A percentile compares a stretch with the other conserved stretches of the same genome.
These are phyloP conservation scores for Streptopelia turtur DNA, from an alignment of 2,797 vertebrate species.

Conservation along the genomic window DNA sequence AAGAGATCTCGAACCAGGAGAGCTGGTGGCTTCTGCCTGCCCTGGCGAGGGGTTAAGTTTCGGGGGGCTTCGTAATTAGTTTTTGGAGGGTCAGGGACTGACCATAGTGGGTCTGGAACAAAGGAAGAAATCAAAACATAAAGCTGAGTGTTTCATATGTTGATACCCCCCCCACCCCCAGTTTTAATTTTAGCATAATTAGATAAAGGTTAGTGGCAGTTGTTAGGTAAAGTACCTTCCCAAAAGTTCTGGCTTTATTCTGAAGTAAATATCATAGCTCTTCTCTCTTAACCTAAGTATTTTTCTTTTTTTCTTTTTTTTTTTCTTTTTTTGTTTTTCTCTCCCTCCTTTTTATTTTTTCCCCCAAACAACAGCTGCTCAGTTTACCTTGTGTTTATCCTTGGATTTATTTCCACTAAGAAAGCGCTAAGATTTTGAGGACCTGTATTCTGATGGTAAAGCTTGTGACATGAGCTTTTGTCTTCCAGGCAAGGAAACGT, in stretches of 20 bases:
- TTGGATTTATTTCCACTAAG: constrained; percentile 19
- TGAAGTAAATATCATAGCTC: constrained; percentile 25
- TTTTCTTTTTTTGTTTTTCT: not conserved
- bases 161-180: not conserved
- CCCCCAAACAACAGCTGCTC: not conserved
- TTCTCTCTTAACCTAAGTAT: constrained; percentile 20
- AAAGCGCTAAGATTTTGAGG: not conserved
- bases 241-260: constrained; percentile 21
- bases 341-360: no score
- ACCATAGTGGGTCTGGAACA: constrained; percentile 18
- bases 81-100: constrained; percentile 48
- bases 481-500: not conserved
- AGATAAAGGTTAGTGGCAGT: constrained; percentile 28
- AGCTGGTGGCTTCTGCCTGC: constrained; percentile 31
- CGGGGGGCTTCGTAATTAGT: constrained; percentile 24
- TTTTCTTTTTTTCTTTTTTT: not conserved
- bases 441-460: constrained; percentile 28
- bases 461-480: constrained; percentile 28
- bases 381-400: not conserved
- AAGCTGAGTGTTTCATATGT: constrained; percentile 50
- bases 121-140: constrained; percentile 60
- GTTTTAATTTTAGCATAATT: constrained; percentile 64
- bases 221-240: constrained; percentile 31
- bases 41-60: not conserved
- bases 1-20: constrained; percentile 24